These are phyloP conservation scores for Melanerpes formicivorus DNA, from an alignment of 2,113 vertebrate species.

Conservation along the genomic window DNA sequence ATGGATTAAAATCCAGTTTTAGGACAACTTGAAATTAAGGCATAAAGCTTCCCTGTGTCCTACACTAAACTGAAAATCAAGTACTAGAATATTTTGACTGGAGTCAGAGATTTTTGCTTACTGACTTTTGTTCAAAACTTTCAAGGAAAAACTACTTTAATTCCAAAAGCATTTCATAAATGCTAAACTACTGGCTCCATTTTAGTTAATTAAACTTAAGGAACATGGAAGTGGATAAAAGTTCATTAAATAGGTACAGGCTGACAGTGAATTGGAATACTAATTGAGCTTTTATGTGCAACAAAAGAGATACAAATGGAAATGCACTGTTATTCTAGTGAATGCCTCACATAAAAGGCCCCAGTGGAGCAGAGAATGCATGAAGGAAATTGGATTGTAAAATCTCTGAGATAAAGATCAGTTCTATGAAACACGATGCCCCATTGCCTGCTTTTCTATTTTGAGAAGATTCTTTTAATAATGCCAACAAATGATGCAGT, in stretches of 20 bases:
- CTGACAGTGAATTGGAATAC: constrained; percentile 63
- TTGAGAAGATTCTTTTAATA: constrained; percentile 55
- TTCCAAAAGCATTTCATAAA: constrained; percentile 64
- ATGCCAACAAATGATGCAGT: constrained; percentile 48
- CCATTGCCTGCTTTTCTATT: constrained; percentile 58
- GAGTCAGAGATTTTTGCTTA: constrained; percentile 17
- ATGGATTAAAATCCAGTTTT: not conserved
- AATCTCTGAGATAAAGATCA: constrained; percentile 60
- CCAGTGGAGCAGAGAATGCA: constrained; percentile 24
- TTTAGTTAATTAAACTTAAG: constrained; percentile 79
- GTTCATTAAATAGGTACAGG: constrained; percentile 71
- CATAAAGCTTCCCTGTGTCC: not conserved
- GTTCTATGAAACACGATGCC: constrained; percentile 44
- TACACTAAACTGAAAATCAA: not conserved
- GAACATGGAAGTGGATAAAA: constrained; percentile 74
- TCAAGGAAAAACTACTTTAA: constrained; percentile 60
- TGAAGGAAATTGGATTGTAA: constrained; percentile 57
- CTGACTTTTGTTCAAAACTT: constrained; percentile 45
- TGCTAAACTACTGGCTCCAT: constrained; percentile 55
- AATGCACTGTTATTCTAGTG: constrained; percentile 25
- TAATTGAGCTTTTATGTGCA: constrained; percentile 71
- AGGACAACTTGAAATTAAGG: not conserved
- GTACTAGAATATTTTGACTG: not conserved
- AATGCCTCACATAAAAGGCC: constrained; percentile 40
- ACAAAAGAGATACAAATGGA: constrained; percentile 55